Base-by-base conservation (phyloP, 2,888 invertebrate species). In the Lobophora halterata region DNA sequence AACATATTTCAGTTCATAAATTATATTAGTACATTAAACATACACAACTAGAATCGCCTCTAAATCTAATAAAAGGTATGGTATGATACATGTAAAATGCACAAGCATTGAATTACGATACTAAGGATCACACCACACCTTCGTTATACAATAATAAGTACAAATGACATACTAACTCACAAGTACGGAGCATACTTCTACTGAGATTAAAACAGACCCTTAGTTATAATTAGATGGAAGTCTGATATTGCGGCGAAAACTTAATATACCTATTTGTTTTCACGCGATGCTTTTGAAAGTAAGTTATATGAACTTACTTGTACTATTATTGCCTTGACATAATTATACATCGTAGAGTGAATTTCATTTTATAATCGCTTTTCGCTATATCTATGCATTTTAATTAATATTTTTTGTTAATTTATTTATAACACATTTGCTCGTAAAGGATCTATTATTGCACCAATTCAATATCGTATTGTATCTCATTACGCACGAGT, bases 191-290 rank as follows among this genome's bases (percentile, higher is more conserved):
- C 41, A 46, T 46, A 49, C 52, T 49, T 52, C n/a, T n/a, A n/a
- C n/a, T 61, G 72, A 77, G 78, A 81, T 81, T 74, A 65, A 46
- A 58, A 66, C 68, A 73, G 70, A 73, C 65, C 65, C 62, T 39
- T 39, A 40, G 27, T 42, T 9, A 9, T 32, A 32, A 16, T 5
- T 12, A 18, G 8, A 23, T 17, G 6, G 20, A 34, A 44, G 39
- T 27, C 21, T 41, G 26, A 9, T 24, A 11, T 26, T 41, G n/a
- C n/a, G 21, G 33, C 10, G 34, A 26, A 30, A 4, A 13, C 9
- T 32, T 12, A 10, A n/a, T n/a, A n/a, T 23, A 8, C 10, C 12
- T 17, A 7, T 19, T n/a, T 7, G 31, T 3, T 16, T 30, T 8
- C 11, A 23, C 25, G 19, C 16, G 33, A 29, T 25, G 16, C 33